Conservation (phyloP, 2,797 vertebrate genomes). For the Urosaurus nigricauda region DNA sequence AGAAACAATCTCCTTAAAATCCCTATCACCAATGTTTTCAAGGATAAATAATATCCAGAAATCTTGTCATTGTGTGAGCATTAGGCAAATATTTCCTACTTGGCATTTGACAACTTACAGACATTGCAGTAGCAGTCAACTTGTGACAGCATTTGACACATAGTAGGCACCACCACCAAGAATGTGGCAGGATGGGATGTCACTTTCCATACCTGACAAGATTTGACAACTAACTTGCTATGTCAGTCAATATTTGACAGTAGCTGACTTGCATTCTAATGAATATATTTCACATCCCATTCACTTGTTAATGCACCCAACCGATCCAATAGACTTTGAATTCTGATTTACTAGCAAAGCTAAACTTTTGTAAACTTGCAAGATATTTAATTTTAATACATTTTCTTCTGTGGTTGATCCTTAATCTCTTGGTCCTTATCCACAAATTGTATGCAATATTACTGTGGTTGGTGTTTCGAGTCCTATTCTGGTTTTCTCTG, state of each 20-base stretch:
- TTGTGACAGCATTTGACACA: neutral
- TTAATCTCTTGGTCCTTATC: too few relatives aligned
- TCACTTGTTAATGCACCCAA: neutral
- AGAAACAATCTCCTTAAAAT: too few relatives aligned
- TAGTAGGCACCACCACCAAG: neutral
- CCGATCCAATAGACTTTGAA: neutral
- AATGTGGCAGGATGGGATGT: neutral
- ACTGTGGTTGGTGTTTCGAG: too few relatives aligned
- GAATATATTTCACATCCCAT: neutral
- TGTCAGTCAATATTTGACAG: neutral
- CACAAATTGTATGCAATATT: too few relatives aligned
- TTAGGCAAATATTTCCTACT: slow-evolving; percentile 2
- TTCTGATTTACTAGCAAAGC: neutral
- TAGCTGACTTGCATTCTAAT: neutral
- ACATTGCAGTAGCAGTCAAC: neutral
- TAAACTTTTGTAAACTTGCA: too few relatives aligned
- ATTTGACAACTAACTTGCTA: neutral
- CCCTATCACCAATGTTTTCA: neutral
- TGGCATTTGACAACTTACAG: neutral
- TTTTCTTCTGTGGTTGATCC: too few relatives aligned
- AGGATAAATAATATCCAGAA: neutral
- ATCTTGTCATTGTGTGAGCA: neutral
- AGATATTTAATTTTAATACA: too few relatives aligned
- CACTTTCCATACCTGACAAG: neutral
- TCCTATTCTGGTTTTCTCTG: too few relatives aligned